Evolutionary conservation across 1,140 invertebrate genomes (phyloP), one percentile per base, ranked within the genome.

Genomic region (Melanaphis sacchari): DNA sequence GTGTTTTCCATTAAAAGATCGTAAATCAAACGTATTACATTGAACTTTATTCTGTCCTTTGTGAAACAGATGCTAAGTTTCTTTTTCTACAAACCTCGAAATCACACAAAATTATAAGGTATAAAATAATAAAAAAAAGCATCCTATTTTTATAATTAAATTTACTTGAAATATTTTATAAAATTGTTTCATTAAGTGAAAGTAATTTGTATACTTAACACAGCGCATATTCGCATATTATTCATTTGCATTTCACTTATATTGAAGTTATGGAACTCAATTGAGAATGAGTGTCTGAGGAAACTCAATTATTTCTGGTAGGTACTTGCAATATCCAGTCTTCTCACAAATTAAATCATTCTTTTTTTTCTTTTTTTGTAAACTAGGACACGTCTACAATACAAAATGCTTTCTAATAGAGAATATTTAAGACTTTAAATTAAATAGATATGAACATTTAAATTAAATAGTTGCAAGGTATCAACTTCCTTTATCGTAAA

Each of bases 11-110:
- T 49, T 21, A 52, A 43, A 41, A 88, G 21, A 52, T 36, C 31
- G 87, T 88, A 88, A 88, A 88, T 88, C 43, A 18, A 88, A n/a
- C 46, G 31, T 49, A 26, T 88, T 88, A 36, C n/a, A 36, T 18
- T 49, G n/a, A 87, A 46, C n/a, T 49, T 49, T 88, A 22, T 49
- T 46, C 18, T 36, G 85, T 88, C 43, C 43, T 52, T 52, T 36
- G 11, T 21, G 22, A 7, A 88, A 52, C 46, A 88, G 87, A 36
- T 36, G 87, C 49, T 46, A 6, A 85, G 1, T 24, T 26, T 6
- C 26, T 43, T 36, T n/a, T 88, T 36, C 9, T 46, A 46, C 40
- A 88, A 88, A 49, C 18, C 87, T 49, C 21, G 0, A 52, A 88
- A 52, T 36, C 36, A 38, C 87, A 49, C 7, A 88, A 88, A 88